phyloP scores from a whole-genome alignment of 2,113 vertebrate genomes.

The Perognathus longimembris region DNA sequence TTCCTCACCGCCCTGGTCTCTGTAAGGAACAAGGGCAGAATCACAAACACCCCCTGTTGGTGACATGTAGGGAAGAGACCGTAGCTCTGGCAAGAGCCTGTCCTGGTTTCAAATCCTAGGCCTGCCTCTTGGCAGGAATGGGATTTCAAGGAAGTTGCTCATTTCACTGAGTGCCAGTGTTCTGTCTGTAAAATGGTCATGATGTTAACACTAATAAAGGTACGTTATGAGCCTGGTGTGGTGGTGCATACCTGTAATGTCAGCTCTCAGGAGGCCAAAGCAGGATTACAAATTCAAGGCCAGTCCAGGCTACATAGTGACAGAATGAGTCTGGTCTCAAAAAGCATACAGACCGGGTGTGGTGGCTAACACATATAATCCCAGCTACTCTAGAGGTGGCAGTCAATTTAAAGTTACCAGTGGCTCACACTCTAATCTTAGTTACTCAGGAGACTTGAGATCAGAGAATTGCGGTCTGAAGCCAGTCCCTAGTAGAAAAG shows the following conservation, averaged over 20 bases:
- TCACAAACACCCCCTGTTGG: not conserved
- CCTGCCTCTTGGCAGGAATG: not conserved
- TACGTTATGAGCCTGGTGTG: too few relatives aligned
- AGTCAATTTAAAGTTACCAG: too few relatives aligned
- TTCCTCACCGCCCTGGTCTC: not conserved
- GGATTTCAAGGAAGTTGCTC: not conserved
- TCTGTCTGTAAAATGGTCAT: slow-evolving; percentile 6
- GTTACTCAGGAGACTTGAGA: too few relatives aligned
- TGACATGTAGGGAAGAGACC: not conserved
- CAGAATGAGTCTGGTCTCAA: not conserved
- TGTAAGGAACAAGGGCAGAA: not conserved
- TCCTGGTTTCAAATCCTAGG: not conserved
- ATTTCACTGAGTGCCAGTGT: not conserved
- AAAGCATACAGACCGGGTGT: not conserved
- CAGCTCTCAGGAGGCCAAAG: not conserved
- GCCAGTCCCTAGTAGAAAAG: too few relatives aligned
- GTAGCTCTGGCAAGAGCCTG: not conserved
- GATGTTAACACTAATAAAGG: not conserved
- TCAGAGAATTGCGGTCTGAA: too few relatives aligned
- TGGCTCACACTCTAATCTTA: too few relatives aligned
- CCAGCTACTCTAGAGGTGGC: too few relatives aligned
- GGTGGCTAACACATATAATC: not conserved
- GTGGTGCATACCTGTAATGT: too few relatives aligned
- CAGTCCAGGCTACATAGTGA: not conserved
- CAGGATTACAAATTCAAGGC: not conserved